phyloP scores from a whole-genome alignment of 1,140 invertebrate species.

The Zelostemma sp. region DNA sequence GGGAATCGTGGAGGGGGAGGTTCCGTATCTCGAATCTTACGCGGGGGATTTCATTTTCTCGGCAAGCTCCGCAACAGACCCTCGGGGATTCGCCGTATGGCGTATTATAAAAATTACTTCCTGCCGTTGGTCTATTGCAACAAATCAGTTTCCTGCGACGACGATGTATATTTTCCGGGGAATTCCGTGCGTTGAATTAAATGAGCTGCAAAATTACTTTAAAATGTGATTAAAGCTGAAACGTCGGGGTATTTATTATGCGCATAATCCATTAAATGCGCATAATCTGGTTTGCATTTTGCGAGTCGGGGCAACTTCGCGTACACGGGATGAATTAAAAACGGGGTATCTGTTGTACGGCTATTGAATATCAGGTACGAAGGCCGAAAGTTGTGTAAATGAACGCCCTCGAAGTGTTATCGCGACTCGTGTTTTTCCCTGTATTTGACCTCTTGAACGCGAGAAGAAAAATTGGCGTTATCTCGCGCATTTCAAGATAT shows the following conservation, averaged over 20 bases:
- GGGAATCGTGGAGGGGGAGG: too few relatives aligned
- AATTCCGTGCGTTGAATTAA: background rate
- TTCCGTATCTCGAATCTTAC: too few relatives aligned
- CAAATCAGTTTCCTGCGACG: background rate
- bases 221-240: constrained; percentile 1
- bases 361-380: background rate
- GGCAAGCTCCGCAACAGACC: background rate
- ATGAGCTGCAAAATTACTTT: background rate
- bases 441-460: constrained; percentile 1
- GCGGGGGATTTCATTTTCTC: too few relatives aligned
- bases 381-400: background rate
- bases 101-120: constrained; percentile 1
- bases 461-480: constrained; percentile 1
- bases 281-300: background rate
- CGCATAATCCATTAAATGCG: background rate
- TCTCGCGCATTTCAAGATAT: background rate
- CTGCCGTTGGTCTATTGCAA: background rate
- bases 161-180: too few relatives aligned
- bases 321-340: background rate
- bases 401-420: background rate
- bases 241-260: background rate
- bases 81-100: background rate
- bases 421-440: background rate
- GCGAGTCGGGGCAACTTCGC: background rate
- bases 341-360: background rate